A percentile compares a stretch with the other conserved stretches of the same genome.
Conservation (phyloP, 2,113 vertebrate species). For the Podocnemis expansa region DNA sequence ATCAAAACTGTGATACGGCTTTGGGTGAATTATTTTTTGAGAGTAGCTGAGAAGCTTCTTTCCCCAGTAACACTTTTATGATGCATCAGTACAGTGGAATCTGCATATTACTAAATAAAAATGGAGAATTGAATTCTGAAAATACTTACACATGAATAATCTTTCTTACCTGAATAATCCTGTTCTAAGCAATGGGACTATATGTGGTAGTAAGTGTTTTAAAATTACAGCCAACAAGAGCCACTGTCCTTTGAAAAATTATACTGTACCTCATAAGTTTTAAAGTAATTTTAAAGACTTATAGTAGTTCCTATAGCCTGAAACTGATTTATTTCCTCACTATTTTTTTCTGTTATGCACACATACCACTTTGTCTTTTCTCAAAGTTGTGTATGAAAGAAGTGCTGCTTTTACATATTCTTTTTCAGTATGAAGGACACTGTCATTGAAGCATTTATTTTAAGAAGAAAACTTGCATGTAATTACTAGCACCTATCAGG, state of each 20-base stretch:
- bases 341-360: not conserved
- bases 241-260: not conserved
- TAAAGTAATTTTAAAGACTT: not conserved
- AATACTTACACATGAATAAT: not conserved
- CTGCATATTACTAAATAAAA: not conserved
- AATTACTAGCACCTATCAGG: not conserved
- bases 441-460: not conserved
- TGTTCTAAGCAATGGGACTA: not conserved
- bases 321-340: not conserved
- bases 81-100: not conserved
- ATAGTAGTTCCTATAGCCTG: not conserved
- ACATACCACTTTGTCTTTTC: not conserved
- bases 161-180: not conserved
- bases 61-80: not conserved
- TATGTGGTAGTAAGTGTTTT: not conserved
- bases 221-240: not conserved
- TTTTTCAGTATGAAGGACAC: not conserved
- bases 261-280: not conserved
- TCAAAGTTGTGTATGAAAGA: not conserved
- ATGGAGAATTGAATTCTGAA: not conserved
- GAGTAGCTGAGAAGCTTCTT: not conserved
- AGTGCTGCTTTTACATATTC: not conserved
- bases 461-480: not conserved
- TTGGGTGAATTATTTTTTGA: not conserved
- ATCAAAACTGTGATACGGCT: not conserved